These are phyloP conservation scores for Druceiella hillmani DNA, from an alignment of 2,888 invertebrate genomes.

Conservation along the genomic window DNA sequence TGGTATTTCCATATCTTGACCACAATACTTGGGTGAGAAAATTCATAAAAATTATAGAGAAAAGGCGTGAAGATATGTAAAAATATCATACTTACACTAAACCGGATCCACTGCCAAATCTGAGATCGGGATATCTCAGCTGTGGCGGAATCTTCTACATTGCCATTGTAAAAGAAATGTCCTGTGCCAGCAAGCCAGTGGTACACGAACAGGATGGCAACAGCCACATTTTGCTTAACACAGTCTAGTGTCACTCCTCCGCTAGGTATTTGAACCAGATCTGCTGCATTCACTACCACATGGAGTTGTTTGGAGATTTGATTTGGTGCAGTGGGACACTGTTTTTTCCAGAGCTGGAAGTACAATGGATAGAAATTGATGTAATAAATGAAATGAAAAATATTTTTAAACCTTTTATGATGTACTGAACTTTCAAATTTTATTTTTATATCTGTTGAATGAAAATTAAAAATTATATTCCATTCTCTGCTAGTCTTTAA, in stretches of 20 bases:
- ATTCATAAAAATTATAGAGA: too few relatives aligned
- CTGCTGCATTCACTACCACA: conserved; percentile 37
- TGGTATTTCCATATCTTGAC: too few relatives aligned
- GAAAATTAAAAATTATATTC: too few relatives aligned
- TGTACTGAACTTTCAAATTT: too few relatives aligned
- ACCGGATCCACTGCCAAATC: conserved; percentile 70
- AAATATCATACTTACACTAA: conserved; percentile 38
- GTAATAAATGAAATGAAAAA: too few relatives aligned
- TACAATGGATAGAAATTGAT: too few relatives aligned
- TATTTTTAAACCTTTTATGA: too few relatives aligned
- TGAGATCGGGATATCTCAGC: conserved; percentile 69
- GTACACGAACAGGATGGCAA: conserved; percentile 61
- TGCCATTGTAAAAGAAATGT: conserved; percentile 58
- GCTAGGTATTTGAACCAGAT: conserved; percentile 53
- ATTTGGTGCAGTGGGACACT: conserved; percentile 39
- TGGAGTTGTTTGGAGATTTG: conserved; percentile 44
- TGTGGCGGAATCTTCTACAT: conserved; percentile 68
- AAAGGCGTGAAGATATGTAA: background rate
- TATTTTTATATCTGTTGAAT: too few relatives aligned
- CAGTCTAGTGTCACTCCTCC: conserved; percentile 61
- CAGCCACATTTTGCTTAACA: conserved; percentile 58
- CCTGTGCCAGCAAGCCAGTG: conserved; percentile 65
- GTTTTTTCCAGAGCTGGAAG: conserved; percentile 47
- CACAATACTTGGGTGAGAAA: too few relatives aligned
- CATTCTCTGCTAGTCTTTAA: too few relatives aligned